Evolutionary conservation across 2,888 invertebrate genomes (phyloP), one percentile per base, ranked within the genome.

Genomic region (Hermaeophaga mercurialis): DNA sequence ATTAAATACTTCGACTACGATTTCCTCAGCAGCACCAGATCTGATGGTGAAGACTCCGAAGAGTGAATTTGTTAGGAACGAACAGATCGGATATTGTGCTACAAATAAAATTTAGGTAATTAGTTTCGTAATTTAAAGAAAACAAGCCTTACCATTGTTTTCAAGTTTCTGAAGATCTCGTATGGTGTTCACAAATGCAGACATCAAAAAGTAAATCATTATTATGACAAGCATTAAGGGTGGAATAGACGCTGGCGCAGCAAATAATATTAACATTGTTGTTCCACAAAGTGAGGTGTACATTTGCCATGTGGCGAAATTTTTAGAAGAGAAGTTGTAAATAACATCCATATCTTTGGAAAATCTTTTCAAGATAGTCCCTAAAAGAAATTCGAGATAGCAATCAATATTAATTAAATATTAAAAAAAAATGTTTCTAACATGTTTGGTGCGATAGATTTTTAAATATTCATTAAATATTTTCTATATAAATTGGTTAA

Each of bases 11-110:
- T 85, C 82, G 38, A 85, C 83, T 47, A 96, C 85, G 67, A 88
- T 81, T 61, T 85, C 80, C 75, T 91, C 85, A 1, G 89, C 87
- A 14, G 84, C 82, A 1, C 88, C 86, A 0, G 94, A 89, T 56
- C 96, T 82, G 61, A 97, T 94, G 0, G 94, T 94, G 31, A 90
- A 85, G 17, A 96, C 82, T 1, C 96, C 96, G 59, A 88, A 85
- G 5, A 96, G 80, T 0, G 92, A 88, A 0, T 94, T 88, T 9
- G 90, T 88, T 64, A 96, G 85, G 73, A 96, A 94, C 0, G 94
- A 91, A 75, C 94, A 94, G 0, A 96, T 90, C 0, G 96, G 96
- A 77, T 94, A 94, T 60, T 59, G 58, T 52, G 89, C 91, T 80
- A 81, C 73, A 73, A 70, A 31, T 11, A 31, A 11, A 12, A 8